Percentiles rank a stretch among this genome's conserved stretches.
These are phyloP conservation scores for Pseudobourletiella spinata DNA, from an alignment of 1,140 invertebrate species.

Conservation along the genomic window DNA sequence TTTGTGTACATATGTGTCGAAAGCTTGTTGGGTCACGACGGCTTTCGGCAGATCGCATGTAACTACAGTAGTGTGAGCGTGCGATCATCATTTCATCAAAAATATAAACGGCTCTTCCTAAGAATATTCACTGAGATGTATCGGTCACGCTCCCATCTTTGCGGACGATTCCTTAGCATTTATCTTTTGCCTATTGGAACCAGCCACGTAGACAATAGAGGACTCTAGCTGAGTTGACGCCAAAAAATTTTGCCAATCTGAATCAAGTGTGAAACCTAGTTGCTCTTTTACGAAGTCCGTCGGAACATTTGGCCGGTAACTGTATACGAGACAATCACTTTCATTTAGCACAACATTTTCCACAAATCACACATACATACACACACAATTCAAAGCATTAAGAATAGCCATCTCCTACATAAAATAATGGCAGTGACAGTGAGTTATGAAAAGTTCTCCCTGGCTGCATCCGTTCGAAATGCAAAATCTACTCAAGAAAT, in stretches of 20 bases:
- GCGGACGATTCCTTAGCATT: slow-evolving; percentile 30
- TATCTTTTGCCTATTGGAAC: slow-evolving; percentile 30
- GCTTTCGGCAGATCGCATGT: too few species aligned
- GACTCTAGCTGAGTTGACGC: slow-evolving; percentile 30
- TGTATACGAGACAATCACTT: slow-evolving; percentile 26
- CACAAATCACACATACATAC: background rate
- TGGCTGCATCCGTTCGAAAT: too few species aligned
- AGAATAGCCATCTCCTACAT: background rate
- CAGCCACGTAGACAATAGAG: slow-evolving; percentile 29
- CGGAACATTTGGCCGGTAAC: slow-evolving; percentile 32
- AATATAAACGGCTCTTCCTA: too few species aligned
- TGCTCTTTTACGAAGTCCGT: slow-evolving; percentile 31
- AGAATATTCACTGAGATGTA: too few species aligned
- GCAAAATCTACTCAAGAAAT: too few species aligned
- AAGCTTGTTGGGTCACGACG: too few species aligned
- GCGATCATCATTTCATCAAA: too few species aligned
- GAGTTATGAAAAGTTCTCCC: too few species aligned
- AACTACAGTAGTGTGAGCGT: too few species aligned
- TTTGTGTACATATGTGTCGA: too few species aligned
- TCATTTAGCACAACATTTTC: slow-evolving; percentile 6
- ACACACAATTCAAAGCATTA: too few species aligned
- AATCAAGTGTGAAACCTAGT: slow-evolving; percentile 24
- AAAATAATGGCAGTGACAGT: too few species aligned
- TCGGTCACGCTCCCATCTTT: slow-evolving; percentile 3
- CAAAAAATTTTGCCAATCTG: slow-evolving; percentile 33